Evolutionary conservation across 1,140 invertebrate genomes (phyloP).

Genomic region (Bombus turneri): DNA sequence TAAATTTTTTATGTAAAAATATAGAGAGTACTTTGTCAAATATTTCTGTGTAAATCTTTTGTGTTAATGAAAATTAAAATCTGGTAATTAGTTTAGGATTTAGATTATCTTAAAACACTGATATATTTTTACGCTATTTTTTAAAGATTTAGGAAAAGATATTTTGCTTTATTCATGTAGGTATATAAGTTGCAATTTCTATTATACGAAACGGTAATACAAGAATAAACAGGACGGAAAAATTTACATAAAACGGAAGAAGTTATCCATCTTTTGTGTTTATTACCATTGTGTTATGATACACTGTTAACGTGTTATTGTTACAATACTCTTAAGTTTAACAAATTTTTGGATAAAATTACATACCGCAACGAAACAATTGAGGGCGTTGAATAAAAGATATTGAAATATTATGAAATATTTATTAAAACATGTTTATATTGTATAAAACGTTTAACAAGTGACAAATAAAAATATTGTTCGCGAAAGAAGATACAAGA

Average conservation of each 20-base stretch:
- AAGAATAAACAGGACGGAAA: not conserved
- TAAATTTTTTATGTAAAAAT: not conserved
- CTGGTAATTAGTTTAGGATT: not conserved
- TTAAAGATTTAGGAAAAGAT: no score
- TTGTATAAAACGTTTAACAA: not conserved
- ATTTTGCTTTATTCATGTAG: no score
- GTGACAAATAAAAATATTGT: not conserved
- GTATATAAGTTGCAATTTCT: not conserved
- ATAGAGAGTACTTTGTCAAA: not conserved
- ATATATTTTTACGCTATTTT: no score
- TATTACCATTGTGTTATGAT: not conserved
- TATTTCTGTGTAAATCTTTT: not conserved
- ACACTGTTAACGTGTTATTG: not conserved
- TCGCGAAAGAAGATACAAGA: not conserved
- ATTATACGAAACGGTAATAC: not conserved
- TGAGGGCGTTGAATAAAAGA: not conserved
- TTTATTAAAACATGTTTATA: no score
- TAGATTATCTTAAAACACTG: no score
- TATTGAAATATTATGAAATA: no score
- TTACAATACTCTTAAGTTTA: not conserved
- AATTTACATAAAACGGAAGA: not conserved
- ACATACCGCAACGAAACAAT: not conserved
- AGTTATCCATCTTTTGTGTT: not conserved
- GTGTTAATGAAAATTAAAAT: not conserved
- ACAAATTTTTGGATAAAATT: not conserved